Evolutionary conservation across 2,113 vertebrate species (phyloP).

Genomic region (Urocolius indicus): DNA sequence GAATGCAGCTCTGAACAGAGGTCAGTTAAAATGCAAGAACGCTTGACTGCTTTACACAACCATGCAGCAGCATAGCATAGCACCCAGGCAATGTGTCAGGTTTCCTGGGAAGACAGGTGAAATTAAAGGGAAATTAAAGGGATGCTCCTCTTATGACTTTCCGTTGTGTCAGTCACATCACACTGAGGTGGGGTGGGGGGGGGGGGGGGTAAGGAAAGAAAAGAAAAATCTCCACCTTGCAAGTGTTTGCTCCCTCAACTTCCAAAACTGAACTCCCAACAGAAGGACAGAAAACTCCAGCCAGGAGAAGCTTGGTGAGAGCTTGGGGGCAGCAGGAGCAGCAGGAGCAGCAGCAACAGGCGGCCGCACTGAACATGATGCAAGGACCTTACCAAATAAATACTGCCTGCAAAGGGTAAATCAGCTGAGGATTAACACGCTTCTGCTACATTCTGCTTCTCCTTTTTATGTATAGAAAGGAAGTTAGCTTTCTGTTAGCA

Average conservation of each 20-base stretch:
- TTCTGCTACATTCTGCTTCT: background rate
- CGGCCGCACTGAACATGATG: fast-evolving
- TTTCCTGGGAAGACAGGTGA: fast-evolving
- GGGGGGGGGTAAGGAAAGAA: background rate
- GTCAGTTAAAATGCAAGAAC: background rate
- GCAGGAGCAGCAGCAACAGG: background rate
- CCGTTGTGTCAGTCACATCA: background rate
- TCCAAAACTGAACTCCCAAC: background rate
- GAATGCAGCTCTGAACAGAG: fast-evolving
- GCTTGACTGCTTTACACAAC: background rate
- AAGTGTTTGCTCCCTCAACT: background rate
- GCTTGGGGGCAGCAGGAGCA: background rate
- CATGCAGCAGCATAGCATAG: background rate
- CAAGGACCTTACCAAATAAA: background rate
- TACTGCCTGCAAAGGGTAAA: background rate
- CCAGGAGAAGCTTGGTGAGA: background rate
- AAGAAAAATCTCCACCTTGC: background rate
- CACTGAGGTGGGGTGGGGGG: fast-evolving
- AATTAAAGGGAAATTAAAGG: background rate
- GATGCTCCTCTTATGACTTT: background rate
- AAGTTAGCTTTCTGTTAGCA: background rate
- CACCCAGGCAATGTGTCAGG: background rate
- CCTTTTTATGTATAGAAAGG: fast-evolving
- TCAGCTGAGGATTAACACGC: background rate
- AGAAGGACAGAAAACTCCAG: background rate